phyloP scores from a whole-genome alignment of 2,797 vertebrate species.

The Lindbergichthys nudifrons region DNA sequence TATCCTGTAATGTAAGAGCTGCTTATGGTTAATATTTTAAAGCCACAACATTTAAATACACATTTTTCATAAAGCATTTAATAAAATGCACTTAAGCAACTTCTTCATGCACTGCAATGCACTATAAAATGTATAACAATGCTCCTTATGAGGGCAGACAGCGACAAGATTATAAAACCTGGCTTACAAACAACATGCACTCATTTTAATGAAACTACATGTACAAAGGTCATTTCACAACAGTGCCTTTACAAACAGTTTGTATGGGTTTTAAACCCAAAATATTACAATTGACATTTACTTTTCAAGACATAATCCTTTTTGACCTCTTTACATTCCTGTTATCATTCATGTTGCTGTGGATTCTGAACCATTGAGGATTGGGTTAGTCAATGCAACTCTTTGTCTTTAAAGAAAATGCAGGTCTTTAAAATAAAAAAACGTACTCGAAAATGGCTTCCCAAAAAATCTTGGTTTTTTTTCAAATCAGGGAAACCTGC shows the following conservation, averaged over 20 bases:
- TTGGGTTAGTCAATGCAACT: constrained; percentile 37
- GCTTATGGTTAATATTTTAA: constrained; percentile 87
- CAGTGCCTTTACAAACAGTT: constrained; percentile 82
- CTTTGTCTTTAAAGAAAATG: constrained; percentile 24
- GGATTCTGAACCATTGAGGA: constrained; percentile 49
- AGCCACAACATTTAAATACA: constrained; percentile 91
- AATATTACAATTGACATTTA: constrained; percentile 79
- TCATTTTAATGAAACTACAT: constrained; percentile 90
- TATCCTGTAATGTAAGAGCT: constrained; percentile 83
- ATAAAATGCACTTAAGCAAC: constrained; percentile 93
- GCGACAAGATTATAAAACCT: constrained; percentile 89
- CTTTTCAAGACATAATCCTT: constrained; percentile 71
- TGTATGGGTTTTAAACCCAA: constrained; percentile 83
- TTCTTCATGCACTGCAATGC: constrained; percentile 93
- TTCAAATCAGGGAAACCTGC: constrained; percentile 68
- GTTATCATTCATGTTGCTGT: constrained; percentile 59
- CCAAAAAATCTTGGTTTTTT: constrained; percentile 29
- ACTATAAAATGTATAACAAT: constrained; percentile 93
- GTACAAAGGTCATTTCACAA: constrained; percentile 85
- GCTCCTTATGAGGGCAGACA: constrained; percentile 86
- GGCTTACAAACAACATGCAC: constrained; percentile 91
- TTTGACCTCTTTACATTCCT: constrained; percentile 58
- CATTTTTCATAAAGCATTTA: constrained; percentile 90
- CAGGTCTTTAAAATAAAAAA: constrained; percentile 54
- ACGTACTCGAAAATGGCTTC: constrained; percentile 46